Conservation (phyloP, 1,140 invertebrate genomes). For the Drosophila pseudoananassae region DNA sequence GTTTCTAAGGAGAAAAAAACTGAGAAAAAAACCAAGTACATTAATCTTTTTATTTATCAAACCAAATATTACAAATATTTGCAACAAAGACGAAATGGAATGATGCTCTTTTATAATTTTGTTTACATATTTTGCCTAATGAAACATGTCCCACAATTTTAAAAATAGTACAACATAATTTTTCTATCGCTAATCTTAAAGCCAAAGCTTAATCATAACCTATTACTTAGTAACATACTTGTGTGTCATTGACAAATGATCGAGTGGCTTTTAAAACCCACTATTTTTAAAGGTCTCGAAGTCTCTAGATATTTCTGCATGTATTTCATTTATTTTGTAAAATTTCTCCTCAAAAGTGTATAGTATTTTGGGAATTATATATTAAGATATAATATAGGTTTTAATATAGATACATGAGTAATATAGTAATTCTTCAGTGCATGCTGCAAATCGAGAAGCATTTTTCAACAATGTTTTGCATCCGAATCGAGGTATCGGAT, state of each 20-base stretch:
- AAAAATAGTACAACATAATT: neutral
- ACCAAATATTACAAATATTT: no score
- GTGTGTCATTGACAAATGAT: neutral
- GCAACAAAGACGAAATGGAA: no score
- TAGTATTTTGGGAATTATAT: no score
- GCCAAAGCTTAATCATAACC: neutral
- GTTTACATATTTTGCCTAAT: neutral
- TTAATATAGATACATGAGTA: no score
- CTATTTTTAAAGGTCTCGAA: no score
- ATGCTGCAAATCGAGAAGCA: neutral
- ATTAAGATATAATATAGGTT: no score
- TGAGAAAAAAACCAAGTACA: neutral
- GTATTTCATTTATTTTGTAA: no score
- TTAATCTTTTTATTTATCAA: neutral
- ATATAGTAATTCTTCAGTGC: neutral
- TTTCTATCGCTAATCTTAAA: neutral
- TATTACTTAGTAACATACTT: neutral
- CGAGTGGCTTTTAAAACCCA: no score
- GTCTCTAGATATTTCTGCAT: neutral
- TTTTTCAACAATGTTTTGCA: conserved; percentile 4
- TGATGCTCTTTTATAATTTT: no score
- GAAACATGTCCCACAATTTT: neutral
- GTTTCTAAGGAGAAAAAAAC: conserved; percentile 38
- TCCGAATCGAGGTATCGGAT: conserved; percentile 11
- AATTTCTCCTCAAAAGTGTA: neutral